Evolutionary conservation across 1,140 invertebrate genomes (phyloP), one percentile per base, ranked within the genome.

Genomic region (Aphidius gifuensis): DNA sequence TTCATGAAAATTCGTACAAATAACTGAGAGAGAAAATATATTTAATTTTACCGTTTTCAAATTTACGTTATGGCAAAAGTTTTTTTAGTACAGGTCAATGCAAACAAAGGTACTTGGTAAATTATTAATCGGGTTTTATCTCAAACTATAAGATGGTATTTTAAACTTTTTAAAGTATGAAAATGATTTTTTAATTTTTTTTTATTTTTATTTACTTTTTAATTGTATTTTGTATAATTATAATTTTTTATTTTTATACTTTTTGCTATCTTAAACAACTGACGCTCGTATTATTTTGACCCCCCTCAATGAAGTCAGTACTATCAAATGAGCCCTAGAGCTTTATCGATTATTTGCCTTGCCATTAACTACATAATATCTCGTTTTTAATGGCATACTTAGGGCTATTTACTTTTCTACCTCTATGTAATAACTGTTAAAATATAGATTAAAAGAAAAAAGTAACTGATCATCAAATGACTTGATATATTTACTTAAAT

Each of bases 281-380:
- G 50, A 53, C 44, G 44, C 32, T 54, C n/a, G 3, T 56, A 44
- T 44, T 50, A 58, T 55, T 42, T 6, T 40, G 6, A 44, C 46
- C 38, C 60, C 54, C 57, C 61, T 54, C 45, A 39, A 62, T 58
- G 53, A 61, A 39, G 53, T 49, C 9, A 23, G 23, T 21, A 56
- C 45, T 50, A 62, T 57, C 54, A 46, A 62, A 42, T 54, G 23
- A 7, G 42, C 7, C 45, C 53, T 40, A 62, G 11, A 55, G 54
- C 53, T 39, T 48, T n/a, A 57, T 62, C 60, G 53, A 62, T 62
- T 62, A 62, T 48, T 49, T 48, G 23, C 48, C n/a, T 38, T 56
- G 7, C 60, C 60, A 48, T 62, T 62, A 57, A 57, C 53, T 16
- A 42, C 48, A 55, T 62, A 57, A 57, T 62, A 62, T 62, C 40